Conservation (phyloP, 2,888 invertebrate species). For the Drosophila nr. perissopoda region DNA sequence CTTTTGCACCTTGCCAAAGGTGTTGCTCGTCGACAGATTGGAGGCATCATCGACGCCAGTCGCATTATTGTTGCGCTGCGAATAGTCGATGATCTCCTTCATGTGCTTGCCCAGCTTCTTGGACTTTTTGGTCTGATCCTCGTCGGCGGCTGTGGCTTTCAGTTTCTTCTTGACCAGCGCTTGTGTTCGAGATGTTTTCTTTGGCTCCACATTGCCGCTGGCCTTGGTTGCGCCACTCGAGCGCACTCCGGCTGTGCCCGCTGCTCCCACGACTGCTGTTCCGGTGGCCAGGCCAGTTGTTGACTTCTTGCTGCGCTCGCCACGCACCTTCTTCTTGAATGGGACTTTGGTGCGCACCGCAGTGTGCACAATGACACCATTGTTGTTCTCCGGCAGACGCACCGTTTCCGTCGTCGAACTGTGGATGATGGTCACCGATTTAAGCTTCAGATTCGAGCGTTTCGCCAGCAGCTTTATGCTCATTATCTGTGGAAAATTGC, state of each 20-base stretch:
- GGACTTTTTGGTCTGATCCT: constrained; percentile 84
- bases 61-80: constrained; percentile 72
- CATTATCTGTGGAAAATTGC: constrained; percentile 87
- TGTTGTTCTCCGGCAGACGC: constrained; percentile 91
- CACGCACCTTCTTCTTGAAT: constrained; percentile 91
- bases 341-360: constrained; percentile 94
- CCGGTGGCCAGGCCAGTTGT: constrained; percentile 28
- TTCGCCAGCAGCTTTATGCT: constrained; percentile 93
- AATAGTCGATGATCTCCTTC: constrained; percentile 92
- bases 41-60: constrained; percentile 62
- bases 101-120: constrained; percentile 85
- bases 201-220: constrained; percentile 52
- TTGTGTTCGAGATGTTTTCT: constrained; percentile 50
- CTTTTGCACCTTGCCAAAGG: constrained; percentile 92
- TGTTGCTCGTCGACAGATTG: constrained; percentile 85
- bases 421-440: constrained; percentile 95
- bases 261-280: constrained; percentile 26
- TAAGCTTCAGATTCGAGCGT: constrained; percentile 91
- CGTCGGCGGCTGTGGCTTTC: constrained; percentile 67
- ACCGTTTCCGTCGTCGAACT: constrained; percentile 95
- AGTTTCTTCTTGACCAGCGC: constrained; percentile 58
- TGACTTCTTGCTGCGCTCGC: constrained; percentile 80
- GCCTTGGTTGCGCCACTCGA: constrained; percentile 63
- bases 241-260: constrained; percentile 65
- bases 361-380: constrained; percentile 92